Conservation (phyloP, 2,888 invertebrate genomes). For the Xestia rhomboidea region DNA sequence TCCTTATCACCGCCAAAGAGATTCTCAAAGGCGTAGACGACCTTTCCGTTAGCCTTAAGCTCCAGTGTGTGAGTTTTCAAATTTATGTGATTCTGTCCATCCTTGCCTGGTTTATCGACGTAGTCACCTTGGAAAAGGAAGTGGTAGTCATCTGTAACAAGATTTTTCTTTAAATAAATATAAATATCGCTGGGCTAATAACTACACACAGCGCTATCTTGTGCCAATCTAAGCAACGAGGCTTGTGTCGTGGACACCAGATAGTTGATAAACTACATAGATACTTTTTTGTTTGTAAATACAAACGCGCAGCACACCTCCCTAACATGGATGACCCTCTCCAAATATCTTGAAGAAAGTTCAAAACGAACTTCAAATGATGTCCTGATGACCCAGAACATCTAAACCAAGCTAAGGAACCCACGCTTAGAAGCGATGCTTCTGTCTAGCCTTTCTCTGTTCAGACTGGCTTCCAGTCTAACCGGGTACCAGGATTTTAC, state of each 20-base stretch:
- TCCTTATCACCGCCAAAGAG: constrained; percentile 49
- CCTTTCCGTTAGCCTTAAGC: constrained; percentile 13
- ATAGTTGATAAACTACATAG: too few relatives aligned
- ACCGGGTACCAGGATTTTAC: too few relatives aligned
- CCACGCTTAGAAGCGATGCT: too few relatives aligned
- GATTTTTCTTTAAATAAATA: too few relatives aligned
- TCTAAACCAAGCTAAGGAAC: too few relatives aligned
- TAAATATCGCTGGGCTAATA: too few relatives aligned
- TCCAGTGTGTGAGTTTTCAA: constrained; percentile 28
- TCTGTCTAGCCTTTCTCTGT: too few relatives aligned
- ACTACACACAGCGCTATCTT: too few relatives aligned
- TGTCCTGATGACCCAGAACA: background rate
- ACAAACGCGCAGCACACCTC: background rate
- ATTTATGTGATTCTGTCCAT: constrained; percentile 13
- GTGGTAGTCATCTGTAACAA: constrained; percentile 30
- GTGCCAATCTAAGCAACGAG: too few relatives aligned
- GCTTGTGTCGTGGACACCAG: too few relatives aligned
- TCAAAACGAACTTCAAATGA: background rate
- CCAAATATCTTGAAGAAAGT: background rate
- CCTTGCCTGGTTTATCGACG: background rate
- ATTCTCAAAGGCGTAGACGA: constrained; percentile 36
- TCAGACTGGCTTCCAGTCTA: too few relatives aligned
- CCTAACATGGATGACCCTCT: background rate
- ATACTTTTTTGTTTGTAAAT: too few relatives aligned
- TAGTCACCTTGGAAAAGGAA: constrained; percentile 28